A percentile compares a stretch with the other conserved stretches of the same genome.
Conservation (phyloP, 2,888 invertebrate genomes). For the Phortica okadai region DNA sequence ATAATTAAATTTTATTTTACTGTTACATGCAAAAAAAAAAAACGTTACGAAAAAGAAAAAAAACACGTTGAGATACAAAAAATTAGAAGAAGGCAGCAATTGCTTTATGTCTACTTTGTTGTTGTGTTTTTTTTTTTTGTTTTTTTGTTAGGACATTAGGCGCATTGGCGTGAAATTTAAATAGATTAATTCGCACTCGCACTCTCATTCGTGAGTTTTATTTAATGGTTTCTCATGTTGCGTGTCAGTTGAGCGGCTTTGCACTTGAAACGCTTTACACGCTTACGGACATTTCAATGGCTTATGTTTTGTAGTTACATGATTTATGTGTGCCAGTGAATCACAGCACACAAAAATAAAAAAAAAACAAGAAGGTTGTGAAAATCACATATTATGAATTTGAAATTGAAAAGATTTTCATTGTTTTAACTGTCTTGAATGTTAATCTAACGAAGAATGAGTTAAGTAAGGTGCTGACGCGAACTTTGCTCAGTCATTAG, state of each 20-base stretch:
- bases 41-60: too few relatives aligned
- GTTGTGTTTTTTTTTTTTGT: background rate
- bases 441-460: too few relatives aligned
- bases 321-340: conserved; percentile 7
- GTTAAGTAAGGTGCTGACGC: too few relatives aligned
- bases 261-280: background rate
- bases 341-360: too few relatives aligned
- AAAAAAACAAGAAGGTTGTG: too few relatives aligned
- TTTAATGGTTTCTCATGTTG: background rate
- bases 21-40: conserved; percentile 70
- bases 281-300: conserved; percentile 1
- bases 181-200: conserved; percentile 1
- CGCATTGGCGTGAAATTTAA: conserved; percentile 21
- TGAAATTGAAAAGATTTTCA: background rate
- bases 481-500: too few relatives aligned
- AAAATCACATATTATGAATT: background rate
- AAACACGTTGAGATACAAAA: too few relatives aligned
- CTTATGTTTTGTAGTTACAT: background rate
- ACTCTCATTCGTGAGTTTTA: background rate
- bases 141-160: background rate
- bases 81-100: background rate
- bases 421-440: background rate
- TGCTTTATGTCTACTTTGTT: background rate
- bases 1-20: conserved; percentile 74
- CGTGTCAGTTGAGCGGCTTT: conserved; percentile 16